These are phyloP conservation scores for Urocyon cinereoargenteus DNA, from an alignment of 2,797 vertebrate genomes.

Conservation along the genomic window DNA sequence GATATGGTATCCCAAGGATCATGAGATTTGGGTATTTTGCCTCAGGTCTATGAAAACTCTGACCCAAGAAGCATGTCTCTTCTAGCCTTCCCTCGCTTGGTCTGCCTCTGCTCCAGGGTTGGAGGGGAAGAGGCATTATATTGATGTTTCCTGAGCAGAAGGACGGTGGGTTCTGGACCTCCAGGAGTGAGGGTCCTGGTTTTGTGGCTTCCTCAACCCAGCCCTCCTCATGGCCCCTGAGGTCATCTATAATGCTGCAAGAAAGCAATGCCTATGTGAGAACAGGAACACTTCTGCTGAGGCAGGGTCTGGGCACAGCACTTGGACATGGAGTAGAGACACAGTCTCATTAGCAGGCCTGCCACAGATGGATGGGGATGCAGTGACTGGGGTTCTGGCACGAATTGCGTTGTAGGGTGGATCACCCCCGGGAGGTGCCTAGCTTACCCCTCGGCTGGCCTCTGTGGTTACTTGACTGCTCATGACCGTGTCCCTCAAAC, in stretches of 20 bases:
- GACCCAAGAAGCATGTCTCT: background rate
- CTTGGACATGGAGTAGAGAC: background rate
- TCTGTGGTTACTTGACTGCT: background rate
- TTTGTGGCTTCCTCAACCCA: too few species aligned
- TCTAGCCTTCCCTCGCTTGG: rapidly evolving
- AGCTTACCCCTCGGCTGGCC: background rate
- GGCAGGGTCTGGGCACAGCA: background rate
- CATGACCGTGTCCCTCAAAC: background rate
- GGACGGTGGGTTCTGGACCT: background rate
- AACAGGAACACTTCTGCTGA: background rate
- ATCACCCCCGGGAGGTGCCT: too few species aligned
- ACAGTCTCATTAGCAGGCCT: rapidly evolving
- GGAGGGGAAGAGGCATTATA: background rate
- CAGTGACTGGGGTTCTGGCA: background rate
- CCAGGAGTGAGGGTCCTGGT: background rate
- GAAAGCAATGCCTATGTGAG: rapidly evolving
- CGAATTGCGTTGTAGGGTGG: too few species aligned
- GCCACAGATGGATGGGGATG: rapidly evolving
- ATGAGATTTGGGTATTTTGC: too few species aligned
- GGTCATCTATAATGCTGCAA: background rate
- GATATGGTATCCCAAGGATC: too few species aligned
- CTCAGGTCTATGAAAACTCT: background rate
- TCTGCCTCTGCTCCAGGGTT: too few species aligned
- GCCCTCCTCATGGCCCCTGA: background rate
- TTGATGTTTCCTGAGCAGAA: background rate